Evolutionary conservation across 1,140 invertebrate genomes (phyloP), one percentile per base, ranked within the genome.

Genomic region (Megalopta genalis): DNA sequence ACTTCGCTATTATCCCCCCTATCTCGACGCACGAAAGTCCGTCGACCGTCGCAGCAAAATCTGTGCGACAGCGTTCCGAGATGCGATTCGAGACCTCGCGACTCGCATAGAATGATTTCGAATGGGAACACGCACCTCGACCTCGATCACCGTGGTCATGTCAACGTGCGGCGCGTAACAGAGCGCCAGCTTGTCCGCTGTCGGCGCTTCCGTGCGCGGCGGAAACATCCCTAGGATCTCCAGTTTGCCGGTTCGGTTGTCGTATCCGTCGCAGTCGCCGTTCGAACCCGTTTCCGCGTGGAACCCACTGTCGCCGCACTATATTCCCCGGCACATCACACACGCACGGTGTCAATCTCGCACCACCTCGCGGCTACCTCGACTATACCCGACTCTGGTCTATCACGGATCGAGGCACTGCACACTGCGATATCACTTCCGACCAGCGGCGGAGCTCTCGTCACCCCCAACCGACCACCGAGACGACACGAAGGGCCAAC

Each of bases 161-260:
- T 93, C 92, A 77, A 93, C 92, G 78, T 93, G 92, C 6, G 93
- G 91, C 68, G 92, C 92, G 87, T 93, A 93, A 85, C 93, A 93
- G 84, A 93, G 89, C 84, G 93, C 91, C 87, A 93, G 88, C 88
- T 93, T 93, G 88, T 93, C 92, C 66, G 90, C 91, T 80, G 89
- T 92, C 64, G 92, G 88, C 88, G 92, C 90, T 78, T 93, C 93
- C 82, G 90, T 91, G 60, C 93, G 92, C 89, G 92, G 92, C 57
- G 93, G 92, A 84, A 93, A 93, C 92, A 93, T 92, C 81, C 90
- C 92, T 72, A 93, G 86, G 76, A 93, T 87, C 92, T 93, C 92
- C 92, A 93, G 92, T 80, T 92, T 93, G 82, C 69, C 81, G 73
- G 70, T 69, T 72, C 82, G 70, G 60, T 10, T 1, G 9, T n/a